phyloP scores from a whole-genome alignment of 2,888 invertebrate genomes.

The Ptilodon capucinus region DNA sequence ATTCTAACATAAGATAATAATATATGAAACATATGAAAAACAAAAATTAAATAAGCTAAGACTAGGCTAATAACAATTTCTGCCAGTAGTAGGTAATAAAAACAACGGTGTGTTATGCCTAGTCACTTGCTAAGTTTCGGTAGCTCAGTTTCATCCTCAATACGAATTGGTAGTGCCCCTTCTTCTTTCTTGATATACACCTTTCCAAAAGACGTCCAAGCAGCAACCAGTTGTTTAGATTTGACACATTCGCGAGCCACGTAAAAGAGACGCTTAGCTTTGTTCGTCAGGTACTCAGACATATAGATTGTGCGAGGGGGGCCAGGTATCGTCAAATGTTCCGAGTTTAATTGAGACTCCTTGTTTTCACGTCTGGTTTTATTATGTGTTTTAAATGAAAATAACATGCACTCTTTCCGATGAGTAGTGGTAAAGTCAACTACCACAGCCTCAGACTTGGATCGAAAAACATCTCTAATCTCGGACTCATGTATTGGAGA shows the following conservation, averaged over 20 bases:
- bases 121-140: constrained; percentile 9
- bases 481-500: constrained; percentile 7
- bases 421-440: constrained; percentile 5
- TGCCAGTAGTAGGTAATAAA: too few relatives aligned
- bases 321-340: constrained; percentile 10
- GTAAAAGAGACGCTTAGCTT: constrained; percentile 6
- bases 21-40: too few relatives aligned
- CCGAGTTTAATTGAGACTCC: constrained; percentile 9
- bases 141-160: constrained; percentile 4
- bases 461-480: constrained; percentile 14
- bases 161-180: constrained; percentile 4
- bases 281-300: constrained; percentile 8
- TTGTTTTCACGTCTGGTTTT: constrained; percentile 11
- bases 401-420: constrained; percentile 4
- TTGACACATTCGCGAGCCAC: constrained; percentile 7
- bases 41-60: too few relatives aligned
- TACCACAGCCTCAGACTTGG: constrained; percentile 8
- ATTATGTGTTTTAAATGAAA: constrained; percentile 1
- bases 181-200: constrained; percentile 12
- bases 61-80: too few relatives aligned
- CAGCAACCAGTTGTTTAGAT: constrained; percentile 7
- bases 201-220: constrained; percentile 17
- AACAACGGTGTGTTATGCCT: too few relatives aligned
- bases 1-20: too few relatives aligned
- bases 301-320: constrained; percentile 8